Base-by-base conservation (phyloP, 2,797 vertebrate species). In the Presbytis comata region DNA sequence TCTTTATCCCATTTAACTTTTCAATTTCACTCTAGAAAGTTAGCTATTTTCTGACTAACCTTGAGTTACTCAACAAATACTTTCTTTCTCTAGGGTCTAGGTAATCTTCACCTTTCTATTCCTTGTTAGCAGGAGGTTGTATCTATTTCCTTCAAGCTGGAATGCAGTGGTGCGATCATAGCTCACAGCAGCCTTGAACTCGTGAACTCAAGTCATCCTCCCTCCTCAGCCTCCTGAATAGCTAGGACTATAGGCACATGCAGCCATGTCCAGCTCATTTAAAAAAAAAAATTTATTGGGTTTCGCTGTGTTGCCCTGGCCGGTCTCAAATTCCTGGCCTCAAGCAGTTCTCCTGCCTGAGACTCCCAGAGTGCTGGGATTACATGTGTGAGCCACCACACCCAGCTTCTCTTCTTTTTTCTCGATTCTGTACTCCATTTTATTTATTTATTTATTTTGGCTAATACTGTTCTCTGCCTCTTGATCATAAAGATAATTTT, bases 401-500 rank as follows among this genome's bases (percentile, higher is more conserved):
- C 16, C 1, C 33, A 67, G 33, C 28, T 92, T 72, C 11, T 95
- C 36, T 93, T 33, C 30, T 95, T 87, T 93, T 89, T 90, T 95
- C 12, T 95, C 26, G 78, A 28, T 33, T 96, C 44, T 53, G 14
- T 84, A 33, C 61, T 92, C 81, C n/a, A 93, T 94, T 95, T 97
- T 5, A 79, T 92, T 96, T 39, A 30, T 88, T 50, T 48, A 14
- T 48, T 50, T 33, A 87, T 6, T 10, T 1, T 96, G n/a, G 84
- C 30, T 96, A 76, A 92, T n/a, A 57, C 33, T 94, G 5, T 84
- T 48, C 94, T 96, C 61, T 96, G 30, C 93, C 36, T 44, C 19
- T 91, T 36, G 53, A 87, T 88, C 91, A 75, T 86, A 91, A 96
- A 96, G 94, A 80, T 64, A 92, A 92, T 92, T 96, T 95, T 96